phyloP scores from a whole-genome alignment of 1,140 invertebrate species.

The Whitmania pigra region DNA sequence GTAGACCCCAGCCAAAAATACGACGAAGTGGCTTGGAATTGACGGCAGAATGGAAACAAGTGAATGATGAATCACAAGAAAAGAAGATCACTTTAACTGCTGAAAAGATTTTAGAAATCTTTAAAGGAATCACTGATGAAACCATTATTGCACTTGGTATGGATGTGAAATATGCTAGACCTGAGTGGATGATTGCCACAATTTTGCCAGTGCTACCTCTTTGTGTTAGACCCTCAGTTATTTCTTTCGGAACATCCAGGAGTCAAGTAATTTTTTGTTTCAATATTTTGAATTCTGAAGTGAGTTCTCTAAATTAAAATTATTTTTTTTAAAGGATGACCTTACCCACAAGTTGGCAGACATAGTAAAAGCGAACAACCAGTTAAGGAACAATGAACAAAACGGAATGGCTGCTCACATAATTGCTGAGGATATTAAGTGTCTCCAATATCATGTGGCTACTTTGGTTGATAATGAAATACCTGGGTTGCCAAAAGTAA shows the following conservation, averaged over 20 bases:
- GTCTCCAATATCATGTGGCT: constrained; percentile 96
- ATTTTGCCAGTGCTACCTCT: constrained; percentile 92
- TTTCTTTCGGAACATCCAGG: constrained; percentile 95
- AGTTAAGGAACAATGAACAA: constrained; percentile 81
- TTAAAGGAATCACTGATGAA: constrained; percentile 93
- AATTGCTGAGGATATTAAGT: constrained; percentile 87
- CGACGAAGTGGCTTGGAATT: constrained; percentile 76
- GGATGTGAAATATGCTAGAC: constrained; percentile 85
- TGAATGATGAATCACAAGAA: constrained; percentile 87
- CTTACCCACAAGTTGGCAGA: constrained; percentile 96
- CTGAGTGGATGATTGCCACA: constrained; percentile 98
- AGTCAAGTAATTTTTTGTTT: constrained; percentile 54
- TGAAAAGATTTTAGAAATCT: constrained; percentile 87
- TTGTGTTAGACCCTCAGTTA: constrained; percentile 80
- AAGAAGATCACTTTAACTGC: constrained; percentile 67
- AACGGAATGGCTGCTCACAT: constrained; percentile 91
- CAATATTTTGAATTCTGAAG: not conserved
- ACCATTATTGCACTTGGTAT: constrained; percentile 89
- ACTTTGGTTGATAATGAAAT: constrained; percentile 97
- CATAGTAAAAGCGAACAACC: constrained; percentile 97
- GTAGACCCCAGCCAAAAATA: constrained; percentile 87
- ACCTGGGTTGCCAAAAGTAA: constrained; percentile 78
- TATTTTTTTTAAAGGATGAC: constrained; percentile 61
- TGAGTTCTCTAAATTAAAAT: not conserved
- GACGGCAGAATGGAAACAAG: constrained; percentile 90